Evolutionary conservation across 2,113 vertebrate genomes (phyloP), one percentile per base, ranked within the genome.

Genomic region (Perca fluviatilis): DNA sequence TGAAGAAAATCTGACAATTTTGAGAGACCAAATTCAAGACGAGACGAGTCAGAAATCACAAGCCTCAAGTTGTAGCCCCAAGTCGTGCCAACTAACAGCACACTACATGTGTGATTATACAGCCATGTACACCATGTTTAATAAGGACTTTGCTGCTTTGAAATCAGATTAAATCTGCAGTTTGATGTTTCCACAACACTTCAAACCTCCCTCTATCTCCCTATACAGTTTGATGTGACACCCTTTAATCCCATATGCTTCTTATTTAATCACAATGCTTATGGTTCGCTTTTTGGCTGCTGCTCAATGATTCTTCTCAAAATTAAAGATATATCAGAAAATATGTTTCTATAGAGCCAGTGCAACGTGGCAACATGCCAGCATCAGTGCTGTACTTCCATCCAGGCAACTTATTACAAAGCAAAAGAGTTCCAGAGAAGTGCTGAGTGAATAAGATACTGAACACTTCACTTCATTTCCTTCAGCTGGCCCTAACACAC

Each of bases 21-120:
- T 86, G 72, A 87, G 69, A 78, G 68, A 69, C n/a, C 8, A 56
- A 60, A 74, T 69, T 81, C 36, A 75, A 84, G 47, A 30, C 25
- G 15, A 64, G 54, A 63, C 11, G 6, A 61, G 60, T 67, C 66
- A 88, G 57, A 77, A 56, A 49, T 49, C 53, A 53, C 54, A 80
- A 49, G 30, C 63, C 5, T 25, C 7, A 23, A 27, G 13, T 69
- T n/a, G 66, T 50, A 66, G 27, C 64, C 3, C 13, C 5, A 53
- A 25, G 21, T 36, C 10, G 71, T 36, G 46, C 69, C 33, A 30
- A 49, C 73, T 51, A 23, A 72, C 25, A 64, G 36, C 56, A 54
- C 23, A 58, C 58, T 6, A 21, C 19, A 25, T 25, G 10, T 63
- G 49, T 63, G 53, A 80, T 69, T 54, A 75, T 15, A 69, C 8